A percentile compares a stretch with the other conserved stretches of the same genome.
Conservation (phyloP, 2,797 vertebrate genomes). For the Poeciliopsis paucimaculata region DNA sequence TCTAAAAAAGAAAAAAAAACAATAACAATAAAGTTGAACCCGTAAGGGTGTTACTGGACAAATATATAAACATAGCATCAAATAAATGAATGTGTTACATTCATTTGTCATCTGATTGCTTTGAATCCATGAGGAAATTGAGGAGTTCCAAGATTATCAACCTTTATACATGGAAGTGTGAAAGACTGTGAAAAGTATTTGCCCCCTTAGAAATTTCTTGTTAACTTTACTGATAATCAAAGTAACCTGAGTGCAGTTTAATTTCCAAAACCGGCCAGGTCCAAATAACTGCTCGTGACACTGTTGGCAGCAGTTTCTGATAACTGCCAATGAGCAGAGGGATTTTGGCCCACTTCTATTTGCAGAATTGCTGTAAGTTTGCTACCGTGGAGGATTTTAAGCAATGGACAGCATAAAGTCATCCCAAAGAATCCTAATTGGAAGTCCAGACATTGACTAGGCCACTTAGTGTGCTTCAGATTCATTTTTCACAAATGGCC, state of each 20-base stretch:
- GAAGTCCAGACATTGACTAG: background rate
- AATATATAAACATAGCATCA: background rate
- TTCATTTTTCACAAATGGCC: too few relatives aligned
- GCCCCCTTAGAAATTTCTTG: background rate
- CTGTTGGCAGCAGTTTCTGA: background rate
- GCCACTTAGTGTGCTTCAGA: background rate
- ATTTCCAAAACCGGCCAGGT: background rate
- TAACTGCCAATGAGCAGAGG: background rate
- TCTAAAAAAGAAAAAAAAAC: background rate
- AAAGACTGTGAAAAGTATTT: background rate
- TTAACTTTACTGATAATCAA: background rate
- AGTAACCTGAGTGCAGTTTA: background rate
- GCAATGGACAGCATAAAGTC: background rate
- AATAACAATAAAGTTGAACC: background rate
- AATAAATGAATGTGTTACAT: background rate
- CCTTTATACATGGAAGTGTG: background rate
- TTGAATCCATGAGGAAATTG: background rate
- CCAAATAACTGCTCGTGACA: background rate
- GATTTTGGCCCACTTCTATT: background rate
- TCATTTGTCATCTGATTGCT: background rate
- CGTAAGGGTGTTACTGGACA: background rate
- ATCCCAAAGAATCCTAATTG: background rate
- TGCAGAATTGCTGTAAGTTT: background rate
- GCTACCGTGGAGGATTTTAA: background rate
- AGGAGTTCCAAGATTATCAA: background rate